Conservation (phyloP, 2,113 vertebrate species). For the Phalacrocorax carbo region DNA sequence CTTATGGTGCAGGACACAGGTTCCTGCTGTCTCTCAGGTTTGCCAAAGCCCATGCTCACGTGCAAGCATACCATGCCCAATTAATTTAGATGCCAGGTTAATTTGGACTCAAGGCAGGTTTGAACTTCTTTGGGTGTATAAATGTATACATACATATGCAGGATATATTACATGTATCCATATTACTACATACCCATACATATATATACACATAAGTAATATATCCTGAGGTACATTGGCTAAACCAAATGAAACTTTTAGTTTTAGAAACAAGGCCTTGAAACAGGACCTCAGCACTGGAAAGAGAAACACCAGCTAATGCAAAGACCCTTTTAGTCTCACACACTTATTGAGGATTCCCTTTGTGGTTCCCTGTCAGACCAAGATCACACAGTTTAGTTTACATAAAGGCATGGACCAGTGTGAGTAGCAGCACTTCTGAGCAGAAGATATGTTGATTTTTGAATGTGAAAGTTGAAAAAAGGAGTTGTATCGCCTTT, state of each 20-base stretch:
- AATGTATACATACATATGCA: neutral
- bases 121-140: neutral
- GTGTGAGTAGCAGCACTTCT: neutral
- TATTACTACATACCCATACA: neutral
- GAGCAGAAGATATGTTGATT: neutral
- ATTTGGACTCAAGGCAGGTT: neutral
- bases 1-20: fast-evolving
- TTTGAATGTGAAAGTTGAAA: neutral
- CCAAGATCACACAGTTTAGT: neutral
- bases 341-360: neutral
- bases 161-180: neutral
- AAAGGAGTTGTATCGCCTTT: neutral
- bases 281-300: neutral
- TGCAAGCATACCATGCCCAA: neutral
- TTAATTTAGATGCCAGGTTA: neutral
- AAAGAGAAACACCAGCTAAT: neutral
- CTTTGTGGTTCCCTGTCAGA: neutral
- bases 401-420: neutral
- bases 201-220: neutral
- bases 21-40: neutral
- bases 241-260: neutral
- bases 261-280: neutral
- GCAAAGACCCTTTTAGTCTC: neutral
- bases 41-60: neutral
- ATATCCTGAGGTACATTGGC: neutral